Evolutionary conservation across 2,113 vertebrate genomes (phyloP), one percentile per base, ranked within the genome.

Genomic region (Channa argus): DNA sequence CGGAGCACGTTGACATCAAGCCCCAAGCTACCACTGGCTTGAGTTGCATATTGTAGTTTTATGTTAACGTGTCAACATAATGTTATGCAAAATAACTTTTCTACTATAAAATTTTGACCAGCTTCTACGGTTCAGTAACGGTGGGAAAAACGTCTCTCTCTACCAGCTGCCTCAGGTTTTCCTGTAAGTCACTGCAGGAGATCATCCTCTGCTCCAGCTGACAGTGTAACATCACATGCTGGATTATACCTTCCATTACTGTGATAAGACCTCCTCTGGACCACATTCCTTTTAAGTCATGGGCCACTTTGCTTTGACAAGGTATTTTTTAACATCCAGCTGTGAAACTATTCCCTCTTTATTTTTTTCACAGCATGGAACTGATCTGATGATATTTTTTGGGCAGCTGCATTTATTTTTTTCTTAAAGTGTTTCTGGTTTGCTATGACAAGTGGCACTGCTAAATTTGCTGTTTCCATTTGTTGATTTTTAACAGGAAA

Each of bases 201-300:
- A 70, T 62, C 8, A 1, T 39, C 5, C 38, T 43, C 36, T 47
- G 54, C 11, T 33, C 51, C 33, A 37, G 10, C 39, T 14, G 39
- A 34, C 66, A 47, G 47, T 7, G 24, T n/a, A 53, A 75, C 12
- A 49, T 47, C 38, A 37, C 13, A 60, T 56, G 15, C 56, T 61
- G n/a, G 5, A 38, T 36, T 71, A 71, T 14, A 49, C 5, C 58
- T 3, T 45, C 46, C 38, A 63, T 52, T 73, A 3, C 49, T 3
- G 46, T 71, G 36, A 51, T 38, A 36, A 46, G 43, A 41, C 47
- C 13, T 41, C 59, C 9, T 52, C 38, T 43, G 58, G 55, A 55
- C 49, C 49, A 9, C 56, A 52, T 53, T 11, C 36, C 34, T 14
- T 46, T 50, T 46, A 4, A 39, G 34, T 14, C 33, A 34, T 4